A percentile compares a stretch with the other conserved stretches of the same genome.
These are phyloP conservation scores for Circaetus cinerascens DNA, from an alignment of 2,113 vertebrate genomes.

Conservation along the genomic window DNA sequence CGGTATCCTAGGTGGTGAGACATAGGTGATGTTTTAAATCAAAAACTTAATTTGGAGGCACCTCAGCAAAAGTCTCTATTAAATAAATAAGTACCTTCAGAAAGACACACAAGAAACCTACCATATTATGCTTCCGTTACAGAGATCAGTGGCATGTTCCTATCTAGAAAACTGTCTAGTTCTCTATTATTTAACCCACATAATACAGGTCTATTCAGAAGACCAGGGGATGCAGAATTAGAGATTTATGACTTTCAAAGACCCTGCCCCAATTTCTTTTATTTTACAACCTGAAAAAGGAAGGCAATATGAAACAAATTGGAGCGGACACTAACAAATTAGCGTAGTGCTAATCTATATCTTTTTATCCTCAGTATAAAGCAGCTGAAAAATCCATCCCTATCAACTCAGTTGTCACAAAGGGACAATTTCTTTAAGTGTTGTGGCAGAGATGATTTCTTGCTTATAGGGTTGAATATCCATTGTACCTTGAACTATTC, in stretches of 20 bases:
- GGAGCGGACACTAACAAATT: background rate
- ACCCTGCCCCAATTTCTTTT: background rate
- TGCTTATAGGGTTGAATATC: background rate
- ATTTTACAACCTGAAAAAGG: background rate
- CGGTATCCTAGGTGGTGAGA: background rate
- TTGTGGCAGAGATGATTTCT: background rate
- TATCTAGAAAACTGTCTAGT: background rate
- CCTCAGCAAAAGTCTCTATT: background rate
- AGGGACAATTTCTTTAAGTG: background rate
- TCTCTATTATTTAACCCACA: background rate
- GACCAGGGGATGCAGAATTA: background rate
- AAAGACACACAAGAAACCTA: background rate
- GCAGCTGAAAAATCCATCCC: background rate
- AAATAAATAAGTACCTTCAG: background rate
- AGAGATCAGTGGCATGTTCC: background rate
- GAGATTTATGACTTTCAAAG: background rate
- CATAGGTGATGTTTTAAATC: background rate
- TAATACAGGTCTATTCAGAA: background rate
- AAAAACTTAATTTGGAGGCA: background rate
- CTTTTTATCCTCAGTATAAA: background rate
- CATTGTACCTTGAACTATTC: background rate
- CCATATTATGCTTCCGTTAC: background rate
- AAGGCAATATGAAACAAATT: background rate
- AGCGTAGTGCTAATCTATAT: background rate
- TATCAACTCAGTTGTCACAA: background rate